phyloP scores from a whole-genome alignment of 92 coral and sea anemone species.

The Chrysogorgia sp. region DNA sequence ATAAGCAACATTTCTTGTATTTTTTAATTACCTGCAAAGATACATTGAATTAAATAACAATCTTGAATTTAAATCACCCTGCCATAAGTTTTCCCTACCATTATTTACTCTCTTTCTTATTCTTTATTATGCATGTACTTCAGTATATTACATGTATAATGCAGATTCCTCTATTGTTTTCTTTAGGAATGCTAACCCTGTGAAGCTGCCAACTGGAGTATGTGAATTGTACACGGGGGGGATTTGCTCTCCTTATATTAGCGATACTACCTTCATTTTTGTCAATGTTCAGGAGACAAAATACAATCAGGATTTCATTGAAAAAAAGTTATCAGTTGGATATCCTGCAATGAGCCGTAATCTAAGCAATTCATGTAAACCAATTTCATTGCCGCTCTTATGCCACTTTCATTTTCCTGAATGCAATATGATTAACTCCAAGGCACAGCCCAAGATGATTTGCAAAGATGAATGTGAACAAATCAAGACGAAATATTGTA shows the following conservation, averaged over 20 bases:
- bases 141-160: too few relatives aligned
- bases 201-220: conserved; percentile 45
- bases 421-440: conserved; percentile 59
- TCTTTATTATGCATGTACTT: too few relatives aligned
- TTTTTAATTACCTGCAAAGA: too few relatives aligned
- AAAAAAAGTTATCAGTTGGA: conserved; percentile 67
- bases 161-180: neutral
- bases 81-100: too few relatives aligned
- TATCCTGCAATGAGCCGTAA: conserved; percentile 47
- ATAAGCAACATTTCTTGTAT: too few relatives aligned
- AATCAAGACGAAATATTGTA: conserved; percentile 66
- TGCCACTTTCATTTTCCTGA: conserved; percentile 79
- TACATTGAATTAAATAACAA: too few relatives aligned
- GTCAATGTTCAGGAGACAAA: conserved; percentile 35
- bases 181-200: neutral
- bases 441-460: conserved; percentile 63
- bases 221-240: conserved; percentile 79
- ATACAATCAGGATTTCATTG: conserved; percentile 74
- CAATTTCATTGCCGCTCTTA: conserved; percentile 68
- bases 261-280: conserved; percentile 47
- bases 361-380: conserved; percentile 68
- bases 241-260: conserved; percentile 66
- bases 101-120: too few relatives aligned
- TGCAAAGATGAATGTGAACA: conserved; percentile 84
- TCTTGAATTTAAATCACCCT: too few relatives aligned